Evolutionary conservation across 2,797 vertebrate genomes (phyloP).

Genomic region (Poeciliopsis infans): DNA sequence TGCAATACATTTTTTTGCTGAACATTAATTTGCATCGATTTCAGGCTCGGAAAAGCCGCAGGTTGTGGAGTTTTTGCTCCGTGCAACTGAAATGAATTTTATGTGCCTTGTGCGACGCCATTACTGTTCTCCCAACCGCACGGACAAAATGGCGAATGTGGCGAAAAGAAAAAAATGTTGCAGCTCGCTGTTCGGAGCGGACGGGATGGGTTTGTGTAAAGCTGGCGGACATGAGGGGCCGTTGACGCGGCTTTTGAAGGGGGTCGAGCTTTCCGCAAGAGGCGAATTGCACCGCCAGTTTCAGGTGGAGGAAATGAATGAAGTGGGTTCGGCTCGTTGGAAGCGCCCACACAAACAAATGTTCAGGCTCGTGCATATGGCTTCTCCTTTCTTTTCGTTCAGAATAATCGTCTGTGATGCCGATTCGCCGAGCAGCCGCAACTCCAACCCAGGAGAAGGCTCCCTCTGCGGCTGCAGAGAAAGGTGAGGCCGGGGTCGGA

Average conservation of each 20-base stretch:
- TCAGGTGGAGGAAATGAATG: conserved; percentile 54
- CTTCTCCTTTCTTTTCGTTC: background rate
- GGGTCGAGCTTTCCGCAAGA: background rate
- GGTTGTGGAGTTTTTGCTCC: conserved; percentile 18
- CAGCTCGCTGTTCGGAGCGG: background rate
- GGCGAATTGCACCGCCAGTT: background rate
- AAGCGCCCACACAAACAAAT: conserved; percentile 7
- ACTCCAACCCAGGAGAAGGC: conserved; percentile 87
- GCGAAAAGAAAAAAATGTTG: conserved; percentile 30
- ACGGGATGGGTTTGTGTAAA: background rate
- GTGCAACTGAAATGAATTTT: conserved; percentile 70
- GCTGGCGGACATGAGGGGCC: background rate
- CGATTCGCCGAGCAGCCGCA: conserved; percentile 91
- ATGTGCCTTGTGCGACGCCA: conserved; percentile 82
- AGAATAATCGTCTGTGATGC: conserved; percentile 82
- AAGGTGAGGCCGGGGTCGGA: conserved; percentile 77
- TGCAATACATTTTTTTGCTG: background rate
- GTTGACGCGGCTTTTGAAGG: background rate
- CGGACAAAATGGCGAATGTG: conserved; percentile 85
- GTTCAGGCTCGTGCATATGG: background rate
- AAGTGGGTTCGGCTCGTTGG: conserved; percentile 41
- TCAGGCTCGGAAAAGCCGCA: background rate
- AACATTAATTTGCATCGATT: conserved; percentile 17
- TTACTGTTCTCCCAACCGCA: conserved; percentile 77
- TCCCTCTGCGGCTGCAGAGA: conserved; percentile 85